Evolutionary conservation across 2,797 vertebrate genomes (phyloP), one percentile per base, ranked within the genome.

Genomic region (Cheirogaleus major): DNA sequence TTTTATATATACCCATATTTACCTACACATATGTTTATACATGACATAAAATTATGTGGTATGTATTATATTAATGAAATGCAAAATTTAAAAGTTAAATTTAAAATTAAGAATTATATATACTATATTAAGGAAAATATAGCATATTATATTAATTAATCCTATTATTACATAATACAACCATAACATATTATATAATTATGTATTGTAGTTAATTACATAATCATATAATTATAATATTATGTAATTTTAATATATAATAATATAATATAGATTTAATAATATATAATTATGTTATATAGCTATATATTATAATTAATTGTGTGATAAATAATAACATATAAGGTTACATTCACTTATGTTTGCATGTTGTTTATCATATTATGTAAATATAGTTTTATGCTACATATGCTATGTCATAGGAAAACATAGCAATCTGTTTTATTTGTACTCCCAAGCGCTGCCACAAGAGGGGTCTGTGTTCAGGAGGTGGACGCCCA

Each of bases 31-130:
- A n/a, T 55, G 20, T 85, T 48, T 82, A 72, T 23, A 18, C 17
- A 25, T 63, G n/a, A 10, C 43, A 7, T 57, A 43, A 45, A 52
- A 65, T 48, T n/a, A 67, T 22, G 52, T 65, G 15, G 22, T 7
- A 25, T 41, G 2, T 61, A 23, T 70, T 78, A 10, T 50, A 20
- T 79, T 45, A 48, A 61, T 83, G 20, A 80, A 69, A 25, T 57
- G 81, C 86, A 59, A 48, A 82, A 76, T 76, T 72, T 41, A 88
- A 84, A 55, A 61, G 30, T 83, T 23, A 85, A 69, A 25, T 57
- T 81, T 86, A 59, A 48, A 70, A 70, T 76, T 50, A 76, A 89
- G 41, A 59, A 57, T 20, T 41, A 63, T 30, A 12, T 13, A 27
- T 14, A 3, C 30, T 22, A 20, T 4, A 20, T 41, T 45, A 35